Percentiles rank a stretch among this genome's conserved stretches.
phyloP scores from a whole-genome alignment of 1,140 invertebrate genomes.

The Aplysia californica region DNA sequence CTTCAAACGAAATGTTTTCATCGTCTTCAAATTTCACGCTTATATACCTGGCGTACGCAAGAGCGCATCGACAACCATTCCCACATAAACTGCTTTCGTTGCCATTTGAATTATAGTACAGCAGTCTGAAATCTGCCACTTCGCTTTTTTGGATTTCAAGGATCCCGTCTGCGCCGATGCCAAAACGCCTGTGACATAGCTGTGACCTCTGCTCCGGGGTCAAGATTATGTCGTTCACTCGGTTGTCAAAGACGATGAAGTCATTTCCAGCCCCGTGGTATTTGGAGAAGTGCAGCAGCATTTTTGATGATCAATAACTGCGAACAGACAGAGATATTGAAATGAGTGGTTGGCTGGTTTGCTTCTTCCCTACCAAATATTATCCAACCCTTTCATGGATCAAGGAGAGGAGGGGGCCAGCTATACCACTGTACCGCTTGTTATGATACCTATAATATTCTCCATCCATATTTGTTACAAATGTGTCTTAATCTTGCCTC shows the following conservation, averaged over 20 bases:
- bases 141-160: slow-evolving; percentile 14
- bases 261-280: slow-evolving; percentile 41
- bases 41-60: slow-evolving; percentile 20
- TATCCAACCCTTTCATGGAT: too few species aligned
- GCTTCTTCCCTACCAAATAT: too few species aligned
- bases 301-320: neutral
- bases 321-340: neutral
- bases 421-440: too few species aligned
- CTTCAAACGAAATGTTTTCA: slow-evolving; percentile 21
- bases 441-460: too few species aligned
- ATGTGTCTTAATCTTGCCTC: too few species aligned
- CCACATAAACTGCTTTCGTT: slow-evolving; percentile 34
- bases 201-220: neutral
- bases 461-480: too few species aligned
- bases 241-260: slow-evolving; percentile 32
- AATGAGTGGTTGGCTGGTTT: too few species aligned
- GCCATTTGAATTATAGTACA: slow-evolving; percentile 35
- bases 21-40: slow-evolving; percentile 3
- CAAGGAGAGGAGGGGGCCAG: too few species aligned
- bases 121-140: slow-evolving; percentile 10
- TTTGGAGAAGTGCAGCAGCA: slow-evolving; percentile 28
- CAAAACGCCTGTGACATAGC: slow-evolving; percentile 34
- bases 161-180: slow-evolving; percentile 42
- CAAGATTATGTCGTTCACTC: neutral
- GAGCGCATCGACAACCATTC: slow-evolving; percentile 35